Evolutionary conservation across 37 sponge, comb jelly and placozoan genomes (phyloP), one percentile per base, ranked within the genome.

Genomic region (Halichondria panicea): DNA sequence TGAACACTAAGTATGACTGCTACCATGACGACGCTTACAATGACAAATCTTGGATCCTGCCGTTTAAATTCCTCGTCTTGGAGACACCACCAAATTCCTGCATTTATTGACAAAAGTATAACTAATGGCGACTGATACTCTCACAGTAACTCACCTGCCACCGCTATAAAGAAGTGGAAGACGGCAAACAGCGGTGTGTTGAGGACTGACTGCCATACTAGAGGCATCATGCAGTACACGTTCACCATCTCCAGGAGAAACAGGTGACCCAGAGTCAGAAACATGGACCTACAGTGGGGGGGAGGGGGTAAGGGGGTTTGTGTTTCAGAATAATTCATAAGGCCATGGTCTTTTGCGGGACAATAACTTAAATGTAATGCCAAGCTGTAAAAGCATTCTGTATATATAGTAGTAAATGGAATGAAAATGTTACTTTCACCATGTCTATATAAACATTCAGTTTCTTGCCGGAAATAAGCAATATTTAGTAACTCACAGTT

Each of bases 201-300:
- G 24, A 81, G 82, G 1, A 88, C 53, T 6, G 88, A 89, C 0
- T 68, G 70, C 90, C 84, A 89, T 27, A 89, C 55, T 19, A 89
- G 74, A 24, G 90, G 90, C 5, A 50, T 55, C 76, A 89, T 70
- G 46, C 80, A 83, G 79, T 89, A 89, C 30, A 83, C 63, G 42
- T 83, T 89, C 11, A 74, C 40, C 7, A 80, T 53, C 38, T 63
- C 75, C 62, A 87, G 74, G 34, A 70, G 2, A 40, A 81, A 64
- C 31, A 81, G 15, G 50, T 62, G 84, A 24, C 46, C 58, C 12
- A 84, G 34, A 38, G 71, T 42, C 52, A 69, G 24, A 13, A 42
- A 3, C 38, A 84, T 60, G 11, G 77, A 33, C n/a, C 68, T 70
- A 54, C 56, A 63, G 36, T 34, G 22, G 40, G 35, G 39, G 62